Conservation (phyloP, 2,888 invertebrate species). For the Eucriotettix oculatus region DNA sequence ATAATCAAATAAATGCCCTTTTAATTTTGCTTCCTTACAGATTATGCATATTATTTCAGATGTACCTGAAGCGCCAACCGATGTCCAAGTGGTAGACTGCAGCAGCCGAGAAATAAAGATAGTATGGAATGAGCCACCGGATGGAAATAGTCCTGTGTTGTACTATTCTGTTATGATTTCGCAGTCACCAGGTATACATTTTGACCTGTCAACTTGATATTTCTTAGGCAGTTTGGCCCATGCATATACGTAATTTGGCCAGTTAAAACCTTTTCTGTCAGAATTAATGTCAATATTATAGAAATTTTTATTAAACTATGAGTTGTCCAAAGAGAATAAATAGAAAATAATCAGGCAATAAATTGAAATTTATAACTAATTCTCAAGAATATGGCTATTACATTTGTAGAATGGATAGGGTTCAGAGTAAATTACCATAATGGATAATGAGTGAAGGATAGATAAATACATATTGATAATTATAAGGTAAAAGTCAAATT, state of each 20-base stretch:
- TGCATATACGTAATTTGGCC: background rate
- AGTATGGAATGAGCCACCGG: slow-evolving; percentile 24
- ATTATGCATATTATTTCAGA: slow-evolving; percentile 17
- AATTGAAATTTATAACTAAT: no score
- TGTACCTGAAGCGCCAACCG: slow-evolving; percentile 24
- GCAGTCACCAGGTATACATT: slow-evolving; percentile 19
- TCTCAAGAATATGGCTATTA: no score
- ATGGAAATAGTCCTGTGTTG: slow-evolving; percentile 20
- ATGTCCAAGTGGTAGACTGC: slow-evolving; percentile 21
- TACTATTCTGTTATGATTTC: slow-evolving; percentile 25
- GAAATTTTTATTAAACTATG: no score
- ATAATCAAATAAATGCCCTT: background rate
- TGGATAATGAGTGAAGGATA: no score
- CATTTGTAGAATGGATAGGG: no score
- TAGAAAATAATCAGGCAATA: no score
- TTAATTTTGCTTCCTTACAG: background rate
- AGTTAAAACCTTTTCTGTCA: no score
- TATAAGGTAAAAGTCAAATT: no score
- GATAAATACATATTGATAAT: no score
- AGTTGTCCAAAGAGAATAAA: no score
- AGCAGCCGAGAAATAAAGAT: slow-evolving; percentile 23
- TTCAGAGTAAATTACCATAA: no score
- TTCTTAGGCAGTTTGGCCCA: background rate
- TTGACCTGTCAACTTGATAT: background rate
- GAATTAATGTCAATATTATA: no score